Base-by-base conservation (phyloP, 2,888 invertebrate species). In the Balanococcus diminutus region DNA sequence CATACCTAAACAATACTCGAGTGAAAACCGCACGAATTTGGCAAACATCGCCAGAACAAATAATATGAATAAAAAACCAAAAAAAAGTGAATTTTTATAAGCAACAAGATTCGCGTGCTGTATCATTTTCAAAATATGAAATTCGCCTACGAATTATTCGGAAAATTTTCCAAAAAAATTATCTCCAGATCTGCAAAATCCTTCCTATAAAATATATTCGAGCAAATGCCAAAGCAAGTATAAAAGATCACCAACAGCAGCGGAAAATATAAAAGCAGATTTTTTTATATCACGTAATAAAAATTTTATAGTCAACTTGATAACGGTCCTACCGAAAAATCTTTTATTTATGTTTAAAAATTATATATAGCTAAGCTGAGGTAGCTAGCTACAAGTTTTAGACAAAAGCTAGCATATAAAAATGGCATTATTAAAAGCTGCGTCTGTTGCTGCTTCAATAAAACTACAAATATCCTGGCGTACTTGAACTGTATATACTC, bases 281-380 rank as follows among this genome's bases (percentile, higher is more conserved):
- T 79, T 79, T 79, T 79, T 79, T 79, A 79, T 79, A 22, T 79
- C 36, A 79, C 31, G 36, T 36, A 32, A 79, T 79, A 79, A 79
- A 79, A 36, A 32, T 79, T 79, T 79, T 79, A 79, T 79, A 79
- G 75, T 36, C 36, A 19, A 36, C 36, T 36, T 79, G 75, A 79
- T 79, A 79, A 79, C 75, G 75, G 32, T 36, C 19, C 75, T 36
- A 22, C 75, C 75, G 36, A 79, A 79, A 79, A 79, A 79, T 79
- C 75, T 79, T 79, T 79, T 79, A 79, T 79, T 79, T 79, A 36
- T 79, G 36, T 36, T 36, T 36, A 36, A 36, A 79, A 79, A 79
- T 79, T 79, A 14, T 79, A 36, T n/a, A 8, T 67, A 28, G 28
- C 14, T 28, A 56, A 19, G 56, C 28, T 67, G 1, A 28, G 28